Evolutionary conservation across 2,888 invertebrate species (phyloP).

Genomic region (Choristoneura rosaceana): DNA sequence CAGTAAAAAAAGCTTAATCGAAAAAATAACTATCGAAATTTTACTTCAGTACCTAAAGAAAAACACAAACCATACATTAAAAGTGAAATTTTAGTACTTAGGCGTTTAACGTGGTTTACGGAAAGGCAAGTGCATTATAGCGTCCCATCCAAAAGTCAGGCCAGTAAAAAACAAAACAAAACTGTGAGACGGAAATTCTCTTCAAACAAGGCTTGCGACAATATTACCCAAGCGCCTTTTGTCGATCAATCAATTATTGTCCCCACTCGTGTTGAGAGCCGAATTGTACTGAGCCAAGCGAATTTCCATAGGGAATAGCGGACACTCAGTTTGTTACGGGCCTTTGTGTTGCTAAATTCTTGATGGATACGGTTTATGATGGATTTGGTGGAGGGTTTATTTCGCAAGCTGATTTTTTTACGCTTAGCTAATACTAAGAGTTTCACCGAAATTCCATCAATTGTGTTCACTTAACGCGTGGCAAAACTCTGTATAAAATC

Average conservation of each 20-base stretch:
- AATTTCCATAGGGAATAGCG: slow-evolving; percentile 39
- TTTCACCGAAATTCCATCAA: neutral
- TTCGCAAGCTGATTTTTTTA: neutral
- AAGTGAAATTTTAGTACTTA: too few relatives aligned
- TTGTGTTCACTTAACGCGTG: too few relatives aligned
- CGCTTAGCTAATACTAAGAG: neutral
- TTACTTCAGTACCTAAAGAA: too few relatives aligned
- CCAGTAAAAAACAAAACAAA: neutral
- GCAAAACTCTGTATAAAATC: too few relatives aligned
- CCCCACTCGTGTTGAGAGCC: slow-evolving; percentile 30
- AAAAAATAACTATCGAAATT: too few relatives aligned
- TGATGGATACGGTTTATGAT: slow-evolving; percentile 14
- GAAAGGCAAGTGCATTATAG: too few relatives aligned
- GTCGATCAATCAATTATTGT: slow-evolving; percentile 39
- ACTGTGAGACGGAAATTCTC: slow-evolving; percentile 6
- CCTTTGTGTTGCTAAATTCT: slow-evolving; percentile 30
- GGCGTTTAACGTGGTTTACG: too few relatives aligned
- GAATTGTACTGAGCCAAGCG: slow-evolving; percentile 27
- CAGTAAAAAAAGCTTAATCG: too few relatives aligned
- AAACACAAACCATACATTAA: too few relatives aligned
- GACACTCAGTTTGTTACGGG: slow-evolving; percentile 33
- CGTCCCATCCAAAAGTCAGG: neutral
- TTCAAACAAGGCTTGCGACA: slow-evolving; percentile 16
- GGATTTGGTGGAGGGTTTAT: neutral
- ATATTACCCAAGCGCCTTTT: slow-evolving; percentile 23